Evolutionary conservation across 2,113 vertebrate species (phyloP).

Genomic region (Dipodomys merriami): DNA sequence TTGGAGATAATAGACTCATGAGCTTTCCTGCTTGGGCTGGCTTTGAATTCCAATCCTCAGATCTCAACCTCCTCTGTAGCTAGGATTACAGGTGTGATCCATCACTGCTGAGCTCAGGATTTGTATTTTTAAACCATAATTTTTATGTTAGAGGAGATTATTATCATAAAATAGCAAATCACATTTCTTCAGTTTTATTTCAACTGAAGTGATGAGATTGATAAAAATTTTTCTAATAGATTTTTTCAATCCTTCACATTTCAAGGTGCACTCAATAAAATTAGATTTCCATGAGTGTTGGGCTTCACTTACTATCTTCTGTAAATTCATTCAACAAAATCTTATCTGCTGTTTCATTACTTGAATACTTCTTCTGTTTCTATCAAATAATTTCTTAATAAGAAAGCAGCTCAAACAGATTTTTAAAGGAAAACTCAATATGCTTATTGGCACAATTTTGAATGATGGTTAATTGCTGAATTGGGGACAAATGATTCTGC

Average conservation of each 20-base stretch:
- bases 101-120: background rate
- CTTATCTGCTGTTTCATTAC: conserved; percentile 37
- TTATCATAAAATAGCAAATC: background rate
- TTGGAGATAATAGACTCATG: no score
- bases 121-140: background rate
- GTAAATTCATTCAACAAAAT: conserved; percentile 14
- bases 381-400: conserved; percentile 61
- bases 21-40: no score
- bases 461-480: conserved; percentile 74
- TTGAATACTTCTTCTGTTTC: conserved; percentile 40
- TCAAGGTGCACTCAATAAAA: background rate
- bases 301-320: background rate
- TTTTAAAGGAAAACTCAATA: conserved; percentile 59
- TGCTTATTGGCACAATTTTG: conserved; percentile 70
- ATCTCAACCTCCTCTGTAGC: no score
- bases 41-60: no score
- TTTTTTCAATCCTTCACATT: background rate
- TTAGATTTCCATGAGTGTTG: background rate
- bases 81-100: no score
- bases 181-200: background rate
- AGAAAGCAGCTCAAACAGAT: conserved; percentile 47
- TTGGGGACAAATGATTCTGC: conserved; percentile 55
- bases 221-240: background rate
- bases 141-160: background rate
- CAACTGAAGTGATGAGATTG: background rate